These are phyloP conservation scores for Sterrhoptilus dennistouni DNA, from an alignment of 2,113 vertebrate genomes.

Conservation along the genomic window DNA sequence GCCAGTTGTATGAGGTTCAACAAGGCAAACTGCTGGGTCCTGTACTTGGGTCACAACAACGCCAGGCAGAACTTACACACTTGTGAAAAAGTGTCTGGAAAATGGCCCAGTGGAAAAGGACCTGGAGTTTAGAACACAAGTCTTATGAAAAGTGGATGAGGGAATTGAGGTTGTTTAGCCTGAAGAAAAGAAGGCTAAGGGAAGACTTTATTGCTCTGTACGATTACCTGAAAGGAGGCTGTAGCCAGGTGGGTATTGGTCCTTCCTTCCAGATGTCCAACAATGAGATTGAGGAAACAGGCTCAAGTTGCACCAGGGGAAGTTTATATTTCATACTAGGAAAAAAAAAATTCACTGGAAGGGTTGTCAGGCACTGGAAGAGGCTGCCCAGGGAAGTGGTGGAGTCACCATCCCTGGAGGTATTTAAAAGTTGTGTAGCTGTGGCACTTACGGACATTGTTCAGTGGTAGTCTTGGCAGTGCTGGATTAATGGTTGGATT, in stretches of 20 bases:
- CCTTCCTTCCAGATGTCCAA: neutral
- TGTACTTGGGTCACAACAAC: neutral
- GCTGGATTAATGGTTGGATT: neutral
- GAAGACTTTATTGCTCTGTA: neutral
- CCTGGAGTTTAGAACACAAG: neutral
- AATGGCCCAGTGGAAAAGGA: neutral
- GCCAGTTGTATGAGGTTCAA: neutral
- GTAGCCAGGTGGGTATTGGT: neutral
- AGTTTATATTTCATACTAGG: neutral
- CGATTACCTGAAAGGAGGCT: neutral
- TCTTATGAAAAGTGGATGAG: neutral
- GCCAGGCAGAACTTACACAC: rapidly evolving
- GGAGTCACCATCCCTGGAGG: neutral
- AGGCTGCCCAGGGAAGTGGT: neutral
- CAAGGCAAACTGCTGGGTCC: rapidly evolving
- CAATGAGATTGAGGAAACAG: neutral
- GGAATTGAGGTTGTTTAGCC: neutral
- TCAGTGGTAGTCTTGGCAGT: neutral
- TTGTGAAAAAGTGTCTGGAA: neutral
- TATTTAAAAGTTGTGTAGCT: neutral
- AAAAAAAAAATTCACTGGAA: neutral
- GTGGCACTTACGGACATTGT: rapidly evolving
- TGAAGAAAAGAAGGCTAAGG: neutral
- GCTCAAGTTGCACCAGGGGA: neutral
- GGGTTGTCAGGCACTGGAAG: neutral